A percentile compares a stretch with the other conserved stretches of the same genome.
phyloP scores from a whole-genome alignment of 2,888 invertebrate species.

The Polyommatus icarus region DNA sequence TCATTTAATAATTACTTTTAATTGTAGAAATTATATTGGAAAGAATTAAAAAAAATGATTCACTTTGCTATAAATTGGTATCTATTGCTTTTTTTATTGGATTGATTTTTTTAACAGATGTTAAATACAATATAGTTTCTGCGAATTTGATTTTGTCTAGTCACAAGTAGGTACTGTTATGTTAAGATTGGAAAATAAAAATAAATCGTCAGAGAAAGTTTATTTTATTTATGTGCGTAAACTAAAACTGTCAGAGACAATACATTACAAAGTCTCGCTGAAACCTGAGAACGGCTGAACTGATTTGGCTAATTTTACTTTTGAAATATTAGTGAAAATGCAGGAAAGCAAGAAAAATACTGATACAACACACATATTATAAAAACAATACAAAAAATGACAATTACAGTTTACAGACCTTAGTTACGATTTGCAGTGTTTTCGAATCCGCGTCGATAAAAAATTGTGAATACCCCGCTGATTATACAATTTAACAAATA shows the following conservation, averaged over 20 bases:
- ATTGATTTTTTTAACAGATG: background rate
- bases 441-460: background rate
- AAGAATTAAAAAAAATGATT: background rate
- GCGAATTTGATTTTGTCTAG: background rate
- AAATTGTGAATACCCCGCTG: background rate
- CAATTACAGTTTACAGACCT: too few relatives aligned
- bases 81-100: slow-evolving; percentile 3
- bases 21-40: background rate
- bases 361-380: too few relatives aligned
- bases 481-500: background rate
- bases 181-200: slow-evolving; percentile 6
- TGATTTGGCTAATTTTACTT: too few relatives aligned
- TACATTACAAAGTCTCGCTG: too few relatives aligned
- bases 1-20: too few relatives aligned
- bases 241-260: background rate
- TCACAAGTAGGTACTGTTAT: background rate
- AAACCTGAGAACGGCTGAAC: too few relatives aligned
- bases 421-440: background rate
- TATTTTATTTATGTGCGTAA: background rate
- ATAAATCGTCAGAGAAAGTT: background rate
- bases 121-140: background rate
- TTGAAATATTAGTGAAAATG: too few relatives aligned
- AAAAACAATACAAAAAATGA: too few relatives aligned
- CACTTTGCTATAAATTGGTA: background rate
- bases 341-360: too few relatives aligned